Conservation (phyloP, 1,140 invertebrate genomes). For the Apis florea region DNA sequence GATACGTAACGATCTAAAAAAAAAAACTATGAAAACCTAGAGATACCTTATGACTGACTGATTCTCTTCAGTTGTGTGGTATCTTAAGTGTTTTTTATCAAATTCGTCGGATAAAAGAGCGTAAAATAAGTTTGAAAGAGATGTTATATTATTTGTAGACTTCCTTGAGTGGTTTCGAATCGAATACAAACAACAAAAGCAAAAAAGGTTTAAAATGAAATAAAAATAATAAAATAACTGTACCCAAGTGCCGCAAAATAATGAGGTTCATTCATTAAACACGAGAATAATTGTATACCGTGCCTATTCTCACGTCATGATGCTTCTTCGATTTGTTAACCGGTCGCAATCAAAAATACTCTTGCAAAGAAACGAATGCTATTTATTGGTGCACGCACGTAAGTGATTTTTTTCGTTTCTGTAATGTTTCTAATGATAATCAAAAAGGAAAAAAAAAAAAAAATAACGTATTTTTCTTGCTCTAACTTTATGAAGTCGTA, state of each 20-base stretch:
- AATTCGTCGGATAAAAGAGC: slow-evolving; percentile 28
- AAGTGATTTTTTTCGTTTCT: neutral
- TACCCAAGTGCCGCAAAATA: slow-evolving; percentile 67
- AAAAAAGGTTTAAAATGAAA: neutral
- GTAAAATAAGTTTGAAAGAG: slow-evolving; percentile 44
- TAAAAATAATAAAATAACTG: slow-evolving; percentile 54
- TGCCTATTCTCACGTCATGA: slow-evolving; percentile 31
- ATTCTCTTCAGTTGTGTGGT: slow-evolving; percentile 33
- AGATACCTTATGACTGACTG: slow-evolving; percentile 43
- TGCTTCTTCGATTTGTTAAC: slow-evolving; percentile 42
- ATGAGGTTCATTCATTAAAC: slow-evolving; percentile 53
- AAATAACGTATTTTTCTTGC: slow-evolving; percentile 34
- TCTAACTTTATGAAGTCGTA: slow-evolving; percentile 14
- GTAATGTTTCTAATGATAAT: slow-evolving; percentile 35
- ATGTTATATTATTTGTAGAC: slow-evolving; percentile 62
- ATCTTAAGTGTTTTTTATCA: slow-evolving; percentile 52
- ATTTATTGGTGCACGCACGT: slow-evolving; percentile 12
- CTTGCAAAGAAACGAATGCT: slow-evolving; percentile 21
- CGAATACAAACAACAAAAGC: neutral
- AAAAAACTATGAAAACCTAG: slow-evolving; percentile 22
- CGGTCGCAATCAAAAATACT: slow-evolving; percentile 47
- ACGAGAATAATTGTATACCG: slow-evolving; percentile 39
- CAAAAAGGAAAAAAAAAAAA: slow-evolving; percentile 11
- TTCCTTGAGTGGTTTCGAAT: slow-evolving; percentile 40
- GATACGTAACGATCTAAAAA: slow-evolving; percentile 34